Conservation (phyloP, 2,888 invertebrate species). For the Stenurella melanura region DNA sequence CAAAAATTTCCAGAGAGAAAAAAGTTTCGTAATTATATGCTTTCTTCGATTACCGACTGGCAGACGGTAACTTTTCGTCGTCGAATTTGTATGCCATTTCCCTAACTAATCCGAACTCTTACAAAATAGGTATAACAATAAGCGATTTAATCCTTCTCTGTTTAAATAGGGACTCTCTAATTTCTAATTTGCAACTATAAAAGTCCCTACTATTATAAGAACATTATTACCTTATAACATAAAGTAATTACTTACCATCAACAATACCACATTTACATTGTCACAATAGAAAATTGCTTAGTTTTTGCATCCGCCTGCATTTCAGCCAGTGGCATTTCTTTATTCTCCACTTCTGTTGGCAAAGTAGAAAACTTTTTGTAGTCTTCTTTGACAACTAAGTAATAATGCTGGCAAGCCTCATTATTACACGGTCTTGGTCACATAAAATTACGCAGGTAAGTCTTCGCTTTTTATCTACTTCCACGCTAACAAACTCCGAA, state of each 20-base stretch:
- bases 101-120: no score
- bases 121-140: no score
- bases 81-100: no score
- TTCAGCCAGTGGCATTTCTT: not conserved
- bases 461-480: constrained; percentile 39
- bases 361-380: constrained; percentile 1
- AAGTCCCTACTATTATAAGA: not conserved
- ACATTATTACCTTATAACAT: not conserved
- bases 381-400: not conserved
- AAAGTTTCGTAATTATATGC: no score
- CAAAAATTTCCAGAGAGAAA: no score
- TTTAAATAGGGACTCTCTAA: no score
- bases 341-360: constrained; percentile 9
- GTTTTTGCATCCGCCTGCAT: not conserved
- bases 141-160: no score
- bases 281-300: not conserved
- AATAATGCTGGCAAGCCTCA: constrained; percentile 7
- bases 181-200: no score
- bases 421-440: constrained; percentile 1
- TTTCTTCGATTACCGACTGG: no score
- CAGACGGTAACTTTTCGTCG: no score
- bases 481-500: constrained; percentile 36
- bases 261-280: not conserved
- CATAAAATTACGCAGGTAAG: constrained; percentile 23
- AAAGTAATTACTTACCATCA: not conserved